Conservation (phyloP, 2,113 vertebrate species). For the Diglossa brunneiventris region DNA sequence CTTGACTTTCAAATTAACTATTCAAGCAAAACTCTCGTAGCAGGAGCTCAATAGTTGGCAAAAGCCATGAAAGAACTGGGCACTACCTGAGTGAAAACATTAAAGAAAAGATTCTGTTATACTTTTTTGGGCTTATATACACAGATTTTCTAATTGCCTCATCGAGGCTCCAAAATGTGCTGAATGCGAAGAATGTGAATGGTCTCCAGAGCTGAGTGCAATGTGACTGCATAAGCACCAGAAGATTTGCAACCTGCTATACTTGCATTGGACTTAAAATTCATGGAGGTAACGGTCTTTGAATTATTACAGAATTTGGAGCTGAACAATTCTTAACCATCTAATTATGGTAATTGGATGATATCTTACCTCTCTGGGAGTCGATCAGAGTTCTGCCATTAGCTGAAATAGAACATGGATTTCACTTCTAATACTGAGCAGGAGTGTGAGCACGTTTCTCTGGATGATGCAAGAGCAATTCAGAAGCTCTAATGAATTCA, state of each 20-base stretch:
- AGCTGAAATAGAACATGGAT: neutral
- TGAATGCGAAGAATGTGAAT: neutral
- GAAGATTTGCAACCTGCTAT: conserved; percentile 8
- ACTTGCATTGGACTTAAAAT: conserved; percentile 30
- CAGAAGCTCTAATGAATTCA: conserved; percentile 5
- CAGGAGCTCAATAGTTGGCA: neutral
- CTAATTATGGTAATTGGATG: conserved; percentile 43
- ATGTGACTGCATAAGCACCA: neutral
- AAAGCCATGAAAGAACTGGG: neutral
- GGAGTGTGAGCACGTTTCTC: neutral
- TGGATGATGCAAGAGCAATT: conserved; percentile 10
- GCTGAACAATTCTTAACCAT: conserved; percentile 44
- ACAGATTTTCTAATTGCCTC: neutral
- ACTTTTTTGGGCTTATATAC: neutral
- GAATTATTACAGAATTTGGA: conserved; percentile 27
- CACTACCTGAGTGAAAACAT: neutral
- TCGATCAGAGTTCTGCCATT: conserved; percentile 3
- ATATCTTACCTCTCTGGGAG: conserved; percentile 16
- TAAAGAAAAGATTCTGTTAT: neutral
- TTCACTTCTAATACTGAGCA: neutral
- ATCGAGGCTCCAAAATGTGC: conserved; percentile 4
- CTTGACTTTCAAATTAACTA: conserved; percentile 11
- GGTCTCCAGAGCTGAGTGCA: neutral
- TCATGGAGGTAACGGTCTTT: conserved; percentile 10
- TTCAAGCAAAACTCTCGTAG: neutral